phyloP scores from a whole-genome alignment of 2,113 vertebrate species.

The Laticauda colubrina region DNA sequence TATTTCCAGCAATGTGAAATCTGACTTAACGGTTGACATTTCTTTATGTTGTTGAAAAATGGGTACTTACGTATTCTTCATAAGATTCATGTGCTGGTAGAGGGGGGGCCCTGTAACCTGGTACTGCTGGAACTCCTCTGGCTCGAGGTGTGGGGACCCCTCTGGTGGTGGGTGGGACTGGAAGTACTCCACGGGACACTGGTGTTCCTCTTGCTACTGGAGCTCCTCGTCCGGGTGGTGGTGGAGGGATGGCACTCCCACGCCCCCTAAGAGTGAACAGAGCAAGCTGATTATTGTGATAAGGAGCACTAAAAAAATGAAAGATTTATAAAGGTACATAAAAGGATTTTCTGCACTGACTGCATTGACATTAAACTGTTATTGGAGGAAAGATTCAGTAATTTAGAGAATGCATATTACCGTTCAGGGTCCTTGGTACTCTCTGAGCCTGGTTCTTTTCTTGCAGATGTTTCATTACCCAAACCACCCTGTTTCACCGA shows the following conservation, averaged over 20 bases:
- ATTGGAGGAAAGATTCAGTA: neutral
- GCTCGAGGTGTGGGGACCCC: constrained; percentile 78
- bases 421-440: neutral
- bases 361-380: neutral
- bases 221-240: constrained; percentile 81
- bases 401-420: neutral
- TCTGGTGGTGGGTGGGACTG: constrained; percentile 75
- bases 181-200: constrained; percentile 78
- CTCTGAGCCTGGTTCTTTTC: neutral
- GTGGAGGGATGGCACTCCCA: constrained; percentile 76
- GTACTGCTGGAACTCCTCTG: constrained; percentile 72
- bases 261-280: constrained; percentile 76
- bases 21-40: neutral
- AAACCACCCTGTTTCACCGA: neutral
- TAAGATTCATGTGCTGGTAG: constrained; percentile 85
- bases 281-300: neutral
- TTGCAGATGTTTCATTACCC: neutral
- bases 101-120: constrained; percentile 82
- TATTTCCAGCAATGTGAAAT: neutral
- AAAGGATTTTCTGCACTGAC: neutral
- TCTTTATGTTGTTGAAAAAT: accelerated
- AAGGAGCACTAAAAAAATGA: neutral
- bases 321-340: neutral
- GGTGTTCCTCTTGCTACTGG: constrained; percentile 81
- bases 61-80: constrained; percentile 92